Percentiles rank a stretch among this genome's conserved stretches.
phyloP scores from a whole-genome alignment of 1,140 invertebrate genomes.

The Drosophila nebulosa region DNA sequence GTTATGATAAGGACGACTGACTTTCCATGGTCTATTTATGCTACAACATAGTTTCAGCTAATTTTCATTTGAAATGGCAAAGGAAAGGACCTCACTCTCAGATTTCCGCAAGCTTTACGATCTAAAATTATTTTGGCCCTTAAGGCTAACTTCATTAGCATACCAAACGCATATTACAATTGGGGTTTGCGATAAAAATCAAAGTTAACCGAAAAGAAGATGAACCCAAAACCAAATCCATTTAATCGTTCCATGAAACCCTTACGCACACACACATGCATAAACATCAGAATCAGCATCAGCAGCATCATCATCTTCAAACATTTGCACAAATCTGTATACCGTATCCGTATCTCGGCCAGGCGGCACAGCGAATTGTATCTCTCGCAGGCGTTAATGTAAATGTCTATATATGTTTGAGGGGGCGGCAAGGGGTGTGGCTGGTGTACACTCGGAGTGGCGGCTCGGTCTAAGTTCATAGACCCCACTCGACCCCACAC shows the following conservation, averaged over 20 bases:
- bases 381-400: conserved; percentile 60
- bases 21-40: no score
- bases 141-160: conserved; percentile 32
- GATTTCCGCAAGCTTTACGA: not conserved
- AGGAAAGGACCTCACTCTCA: not conserved
- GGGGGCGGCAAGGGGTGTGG: not conserved
- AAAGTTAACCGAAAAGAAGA: conserved; percentile 12
- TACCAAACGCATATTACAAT: conserved; percentile 2
- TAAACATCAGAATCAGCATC: not conserved
- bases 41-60: not conserved
- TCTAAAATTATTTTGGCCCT: conserved; percentile 6
- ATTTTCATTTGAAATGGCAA: not conserved
- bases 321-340: not conserved
- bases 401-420: conserved; percentile 20
- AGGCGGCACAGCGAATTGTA: conserved; percentile 25
- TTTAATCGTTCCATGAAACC: conserved; percentile 52
- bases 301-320: conserved; percentile 2
- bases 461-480: conserved; percentile 47
- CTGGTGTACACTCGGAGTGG: not conserved
- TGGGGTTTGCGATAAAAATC: conserved; percentile 21
- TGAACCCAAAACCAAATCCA: conserved; percentile 53
- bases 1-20: not conserved
- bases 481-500: conserved; percentile 56
- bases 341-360: conserved; percentile 1
- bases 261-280: conserved; percentile 18